Conservation (phyloP, 2,888 invertebrate genomes). For the Dyspetes luteomarginatus region DNA sequence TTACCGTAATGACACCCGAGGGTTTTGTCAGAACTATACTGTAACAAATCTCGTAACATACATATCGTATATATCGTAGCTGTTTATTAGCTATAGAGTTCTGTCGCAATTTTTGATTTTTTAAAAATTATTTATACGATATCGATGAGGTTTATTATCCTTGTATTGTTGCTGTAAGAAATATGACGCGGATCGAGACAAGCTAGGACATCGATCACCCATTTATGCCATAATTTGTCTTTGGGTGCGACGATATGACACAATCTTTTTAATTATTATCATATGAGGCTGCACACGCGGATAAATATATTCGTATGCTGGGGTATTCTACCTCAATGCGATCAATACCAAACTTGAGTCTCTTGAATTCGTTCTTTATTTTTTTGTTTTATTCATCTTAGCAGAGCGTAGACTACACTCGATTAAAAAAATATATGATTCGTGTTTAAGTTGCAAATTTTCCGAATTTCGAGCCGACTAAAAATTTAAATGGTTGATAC, state of each 20-base stretch:
- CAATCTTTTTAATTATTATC: slow-evolving; percentile 21
- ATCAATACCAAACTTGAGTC: no score
- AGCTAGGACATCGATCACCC: slow-evolving; percentile 28
- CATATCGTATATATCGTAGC: no score
- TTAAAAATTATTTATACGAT: slow-evolving; percentile 1
- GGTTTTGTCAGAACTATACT: slow-evolving; percentile 54
- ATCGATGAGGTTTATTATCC: slow-evolving; percentile 52
- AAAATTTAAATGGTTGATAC: no score
- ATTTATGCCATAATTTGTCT: slow-evolving; percentile 32
- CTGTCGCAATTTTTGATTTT: slow-evolving; percentile 31
- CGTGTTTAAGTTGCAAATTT: no score
- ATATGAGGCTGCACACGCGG: neutral
- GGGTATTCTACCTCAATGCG: no score
- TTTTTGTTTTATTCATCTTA: neutral
- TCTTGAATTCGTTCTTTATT: neutral
- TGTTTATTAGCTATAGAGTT: slow-evolving; percentile 45
- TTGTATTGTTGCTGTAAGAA: slow-evolving; percentile 46
- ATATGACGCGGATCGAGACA: slow-evolving; percentile 26
- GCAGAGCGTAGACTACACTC: neutral
- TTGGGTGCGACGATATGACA: slow-evolving; percentile 6
- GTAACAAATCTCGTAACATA: slow-evolving; percentile 26
- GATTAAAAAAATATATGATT: no score
- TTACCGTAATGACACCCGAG: slow-evolving; percentile 55
- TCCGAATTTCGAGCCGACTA: no score
- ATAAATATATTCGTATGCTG: neutral